Conservation (phyloP, 2,888 invertebrate genomes). For the Meandrusa payeni region DNA sequence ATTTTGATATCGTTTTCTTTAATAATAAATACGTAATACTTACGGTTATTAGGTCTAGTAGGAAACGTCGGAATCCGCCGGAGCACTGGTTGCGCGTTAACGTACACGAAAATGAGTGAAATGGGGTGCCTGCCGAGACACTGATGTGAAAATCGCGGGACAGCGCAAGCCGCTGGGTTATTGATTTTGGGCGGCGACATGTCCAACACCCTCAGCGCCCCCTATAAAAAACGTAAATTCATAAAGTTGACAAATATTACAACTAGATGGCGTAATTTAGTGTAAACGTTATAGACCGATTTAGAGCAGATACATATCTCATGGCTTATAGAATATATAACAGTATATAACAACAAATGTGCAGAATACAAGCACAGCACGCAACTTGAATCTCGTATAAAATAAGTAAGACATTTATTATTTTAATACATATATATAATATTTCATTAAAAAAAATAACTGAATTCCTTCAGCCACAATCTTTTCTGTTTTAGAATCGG, state of each 20-base stretch:
- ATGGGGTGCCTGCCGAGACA: constrained; percentile 60
- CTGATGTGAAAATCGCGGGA: constrained; percentile 61
- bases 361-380: no score
- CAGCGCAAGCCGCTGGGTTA: constrained; percentile 63
- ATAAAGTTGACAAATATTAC: constrained; percentile 23
- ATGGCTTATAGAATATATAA: no score
- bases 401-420: no score
- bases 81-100: constrained; percentile 59
- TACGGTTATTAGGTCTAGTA: constrained; percentile 48
- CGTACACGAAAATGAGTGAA: constrained; percentile 56
- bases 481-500: no score
- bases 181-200: constrained; percentile 76
- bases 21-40: constrained; percentile 40
- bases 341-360: no score
- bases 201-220: constrained; percentile 44
- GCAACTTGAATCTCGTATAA: no score
- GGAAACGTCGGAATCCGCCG: constrained; percentile 44
- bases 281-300: no score
- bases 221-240: constrained; percentile 33
- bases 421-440: background rate
- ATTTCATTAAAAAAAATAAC: no score
- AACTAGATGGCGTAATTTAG: constrained; percentile 60
- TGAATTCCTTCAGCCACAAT: no score
- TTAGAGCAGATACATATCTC: no score
- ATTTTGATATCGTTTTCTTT: constrained; percentile 8